Evolutionary conservation across 2,797 vertebrate genomes (phyloP).

Genomic region (Dallia pectoralis): DNA sequence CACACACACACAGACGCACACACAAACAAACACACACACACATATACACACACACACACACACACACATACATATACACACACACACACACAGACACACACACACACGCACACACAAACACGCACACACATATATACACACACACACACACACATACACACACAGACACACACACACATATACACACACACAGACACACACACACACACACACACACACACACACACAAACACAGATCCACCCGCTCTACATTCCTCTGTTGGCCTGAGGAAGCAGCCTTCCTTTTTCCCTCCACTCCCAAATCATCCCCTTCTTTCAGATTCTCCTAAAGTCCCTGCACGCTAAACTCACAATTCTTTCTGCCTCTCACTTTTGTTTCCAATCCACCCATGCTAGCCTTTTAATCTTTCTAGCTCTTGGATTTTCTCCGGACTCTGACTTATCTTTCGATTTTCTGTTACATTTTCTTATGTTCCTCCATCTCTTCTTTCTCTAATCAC

Average conservation of each 20-base stretch:
- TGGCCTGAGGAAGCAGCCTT: slow-evolving; percentile 73
- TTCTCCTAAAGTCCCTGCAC: slow-evolving; percentile 56
- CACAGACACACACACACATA: slow-evolving; percentile 57
- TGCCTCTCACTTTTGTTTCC: slow-evolving; percentile 24
- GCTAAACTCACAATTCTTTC: slow-evolving; percentile 39
- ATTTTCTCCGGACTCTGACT: slow-evolving; percentile 2
- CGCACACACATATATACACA: slow-evolving; percentile 67
- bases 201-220: slow-evolving; percentile 43
- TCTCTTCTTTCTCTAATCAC: slow-evolving; percentile 15
- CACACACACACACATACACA: slow-evolving; percentile 64
- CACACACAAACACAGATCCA: slow-evolving; percentile 59
- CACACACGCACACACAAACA: slow-evolving; percentile 57
- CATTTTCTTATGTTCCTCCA: slow-evolving; percentile 11
- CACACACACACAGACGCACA: slow-evolving; percentile 64
- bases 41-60: slow-evolving; percentile 68
- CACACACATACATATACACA: slow-evolving; percentile 62
- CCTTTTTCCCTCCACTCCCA: slow-evolving; percentile 71
- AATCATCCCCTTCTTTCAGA: slow-evolving; percentile 71
- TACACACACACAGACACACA: slow-evolving; percentile 69
- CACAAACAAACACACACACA: slow-evolving; percentile 57
- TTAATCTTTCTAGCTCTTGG: background rate
- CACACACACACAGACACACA: slow-evolving; percentile 64
- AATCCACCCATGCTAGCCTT: slow-evolving; percentile 7
- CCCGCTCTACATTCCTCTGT: slow-evolving; percentile 79
- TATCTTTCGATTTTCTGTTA: background rate